Evolutionary conservation across 2,113 vertebrate species (phyloP), one percentile per base, ranked within the genome.

Genomic region (Nasalis larvatus): DNA sequence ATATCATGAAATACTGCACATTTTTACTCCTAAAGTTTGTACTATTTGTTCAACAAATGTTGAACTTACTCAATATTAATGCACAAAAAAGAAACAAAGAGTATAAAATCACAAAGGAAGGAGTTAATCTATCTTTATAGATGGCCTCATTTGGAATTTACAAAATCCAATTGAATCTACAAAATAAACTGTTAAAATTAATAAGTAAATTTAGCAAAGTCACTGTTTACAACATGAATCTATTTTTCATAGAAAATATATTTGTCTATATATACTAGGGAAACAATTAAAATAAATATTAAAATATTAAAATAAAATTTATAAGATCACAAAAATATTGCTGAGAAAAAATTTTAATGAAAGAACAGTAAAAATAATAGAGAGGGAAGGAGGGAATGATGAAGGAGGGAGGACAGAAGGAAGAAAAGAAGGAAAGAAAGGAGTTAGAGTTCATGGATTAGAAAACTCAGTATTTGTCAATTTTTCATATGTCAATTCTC

Each of bases 381-480:
- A 32, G 14, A 18, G 14, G 30, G 14, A 78, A 20, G 6, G 18
- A 20, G 3, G 32, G 45, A 16, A 16, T 1, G 18, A 76, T 5
- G n/a, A 0, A 47, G 9, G 40, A 63, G 3, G 18, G 21, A 37
- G 8, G n/a, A 49, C 3, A 17, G 7, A 69, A 11, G 2, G 0
- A 45, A 42, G 18, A 1, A 42, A 56, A 9, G 25, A 60, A n/a
- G 32, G 0, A n/a, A 89, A 42, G 30, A 56, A n/a, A 89, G 56
- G 37, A 42, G 6, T 58, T 25, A 6, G 32, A 74, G 17, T 52
- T 68, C 13, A 54, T 37, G 4, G 40, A 94, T 47, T 69, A 94
- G 37, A 81, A 71, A 81, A 71, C 11, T n/a, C 45, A 32, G 30
- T 37, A 45, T 68, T 32, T 8, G 35, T 93, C 58, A 1, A 60